Percentiles rank a stretch among this genome's conserved stretches.
These are phyloP conservation scores for Tribolium madens DNA, from an alignment of 1,140 invertebrate genomes.

Conservation along the genomic window DNA sequence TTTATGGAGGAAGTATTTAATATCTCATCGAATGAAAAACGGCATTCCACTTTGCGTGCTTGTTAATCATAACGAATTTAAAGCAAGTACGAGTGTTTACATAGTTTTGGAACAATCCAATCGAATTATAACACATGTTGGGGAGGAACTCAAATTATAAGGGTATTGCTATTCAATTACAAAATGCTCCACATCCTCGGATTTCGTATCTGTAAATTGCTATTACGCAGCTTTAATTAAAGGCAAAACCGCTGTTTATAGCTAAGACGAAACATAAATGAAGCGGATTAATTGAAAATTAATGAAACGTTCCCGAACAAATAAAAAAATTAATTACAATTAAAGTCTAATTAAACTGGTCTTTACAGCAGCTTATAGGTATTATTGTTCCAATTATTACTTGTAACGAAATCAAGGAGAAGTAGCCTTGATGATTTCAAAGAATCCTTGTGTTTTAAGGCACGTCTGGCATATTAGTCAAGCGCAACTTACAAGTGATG, in stretches of 20 bases:
- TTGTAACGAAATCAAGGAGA: no score
- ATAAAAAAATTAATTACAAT: conserved; percentile 6
- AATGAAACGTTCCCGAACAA: conserved; percentile 45
- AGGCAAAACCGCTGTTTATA: conserved; percentile 49
- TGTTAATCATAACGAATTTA: conserved; percentile 1
- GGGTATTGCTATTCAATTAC: conserved; percentile 35
- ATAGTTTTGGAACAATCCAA: conserved; percentile 31
- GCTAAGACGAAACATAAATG: conserved; percentile 39
- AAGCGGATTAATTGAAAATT: conserved; percentile 49
- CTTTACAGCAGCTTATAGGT: no score
- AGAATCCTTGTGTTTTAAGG: no score
- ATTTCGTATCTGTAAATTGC: conserved; percentile 48
- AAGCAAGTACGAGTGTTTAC: conserved; percentile 15
- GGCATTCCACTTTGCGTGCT: background rate
- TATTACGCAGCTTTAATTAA: conserved; percentile 52
- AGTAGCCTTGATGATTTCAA: background rate
- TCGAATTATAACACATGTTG: conserved; percentile 37
- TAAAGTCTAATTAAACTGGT: conserved; percentile 29
- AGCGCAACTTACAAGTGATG: conserved; percentile 33
- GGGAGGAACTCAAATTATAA: conserved; percentile 32
- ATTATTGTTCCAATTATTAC: background rate
- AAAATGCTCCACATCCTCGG: conserved; percentile 38
- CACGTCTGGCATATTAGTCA: conserved; percentile 41
- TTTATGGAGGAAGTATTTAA: background rate
- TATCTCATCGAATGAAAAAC: background rate